Evolutionary conservation across 2,888 invertebrate species (phyloP).

Genomic region (Oligia fasciuncula): DNA sequence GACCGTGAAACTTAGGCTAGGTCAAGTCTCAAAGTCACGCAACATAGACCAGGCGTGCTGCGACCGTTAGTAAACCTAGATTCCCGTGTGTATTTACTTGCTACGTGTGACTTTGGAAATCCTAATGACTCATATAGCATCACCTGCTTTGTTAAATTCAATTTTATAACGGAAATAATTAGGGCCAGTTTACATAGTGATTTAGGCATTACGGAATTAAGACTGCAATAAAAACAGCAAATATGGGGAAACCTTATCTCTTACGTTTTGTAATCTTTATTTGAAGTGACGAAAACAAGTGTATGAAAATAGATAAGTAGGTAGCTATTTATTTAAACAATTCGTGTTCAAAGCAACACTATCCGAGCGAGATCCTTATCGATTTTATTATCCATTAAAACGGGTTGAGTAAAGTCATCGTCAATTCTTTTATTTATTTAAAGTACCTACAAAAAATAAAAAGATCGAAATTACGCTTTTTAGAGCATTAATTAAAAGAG

Average conservation of each 20-base stretch:
- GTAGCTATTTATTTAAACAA: neutral
- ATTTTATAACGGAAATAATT: neutral
- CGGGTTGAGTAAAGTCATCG: neutral
- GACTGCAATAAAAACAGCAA: conserved; percentile 10
- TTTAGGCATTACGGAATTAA: neutral
- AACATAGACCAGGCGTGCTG: neutral
- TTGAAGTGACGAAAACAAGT: conserved; percentile 13
- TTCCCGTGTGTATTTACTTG: conserved; percentile 8
- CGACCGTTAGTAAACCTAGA: neutral
- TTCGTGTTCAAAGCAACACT: conserved; percentile 7
- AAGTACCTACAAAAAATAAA: neutral
- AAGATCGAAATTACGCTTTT: neutral
- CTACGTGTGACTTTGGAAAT: conserved; percentile 2
- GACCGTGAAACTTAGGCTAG: conserved; percentile 28
- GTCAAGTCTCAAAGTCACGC: conserved; percentile 35
- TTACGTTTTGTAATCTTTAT: conserved; percentile 21
- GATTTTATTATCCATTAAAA: conserved; percentile 11
- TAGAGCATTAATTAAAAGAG: neutral
- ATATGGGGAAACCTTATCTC: conserved; percentile 33
- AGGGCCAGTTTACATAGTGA: neutral
- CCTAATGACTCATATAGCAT: conserved; percentile 4
- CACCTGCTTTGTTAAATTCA: neutral
- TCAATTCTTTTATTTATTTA: neutral
- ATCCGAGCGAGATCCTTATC: conserved; percentile 3
- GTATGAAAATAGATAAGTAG: conserved; percentile 15